These are phyloP conservation scores for Congeria kusceri DNA, from an alignment of 2,888 invertebrate species.

Conservation along the genomic window DNA sequence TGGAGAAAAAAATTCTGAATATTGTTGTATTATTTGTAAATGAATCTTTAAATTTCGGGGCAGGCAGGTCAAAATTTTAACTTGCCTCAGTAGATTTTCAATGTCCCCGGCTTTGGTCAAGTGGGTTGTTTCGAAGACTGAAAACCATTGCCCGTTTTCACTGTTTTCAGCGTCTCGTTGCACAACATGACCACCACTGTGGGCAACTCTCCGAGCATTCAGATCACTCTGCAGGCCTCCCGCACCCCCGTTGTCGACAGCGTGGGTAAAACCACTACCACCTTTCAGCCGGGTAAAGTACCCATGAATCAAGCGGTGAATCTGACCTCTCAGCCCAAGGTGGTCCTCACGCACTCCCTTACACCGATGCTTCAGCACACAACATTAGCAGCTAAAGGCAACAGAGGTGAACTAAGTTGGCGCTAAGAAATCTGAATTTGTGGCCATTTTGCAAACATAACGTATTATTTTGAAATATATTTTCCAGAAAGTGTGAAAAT, in stretches of 20 bases:
- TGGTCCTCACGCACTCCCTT: conserved; percentile 50
- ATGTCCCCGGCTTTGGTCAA: too few relatives aligned
- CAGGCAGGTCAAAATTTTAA: too few relatives aligned
- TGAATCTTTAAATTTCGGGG: too few relatives aligned
- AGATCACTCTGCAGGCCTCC: conserved; percentile 68
- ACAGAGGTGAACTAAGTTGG: conserved; percentile 61
- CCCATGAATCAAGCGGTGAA: conserved; percentile 52
- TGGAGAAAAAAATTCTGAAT: too few relatives aligned
- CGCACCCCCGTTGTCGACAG: conserved; percentile 39
- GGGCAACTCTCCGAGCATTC: conserved; percentile 64
- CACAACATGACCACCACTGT: conserved; percentile 46
- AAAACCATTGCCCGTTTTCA: background rate
- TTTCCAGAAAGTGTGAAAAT: too few relatives aligned
- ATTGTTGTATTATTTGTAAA: too few relatives aligned
- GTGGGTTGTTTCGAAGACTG: background rate
- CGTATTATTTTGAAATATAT: too few relatives aligned
- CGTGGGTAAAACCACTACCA: conserved; percentile 51
- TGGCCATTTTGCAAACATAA: too few relatives aligned
- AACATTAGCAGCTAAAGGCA: conserved; percentile 57
- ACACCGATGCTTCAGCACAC: conserved; percentile 56
- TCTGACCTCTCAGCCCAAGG: conserved; percentile 53
- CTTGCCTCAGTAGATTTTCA: too few relatives aligned
- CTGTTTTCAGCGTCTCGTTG: conserved; percentile 51
- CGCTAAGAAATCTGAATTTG: too few relatives aligned
- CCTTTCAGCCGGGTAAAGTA: conserved; percentile 45